phyloP scores from a whole-genome alignment of 2,797 vertebrate species.

The Scleropages formosus region DNA sequence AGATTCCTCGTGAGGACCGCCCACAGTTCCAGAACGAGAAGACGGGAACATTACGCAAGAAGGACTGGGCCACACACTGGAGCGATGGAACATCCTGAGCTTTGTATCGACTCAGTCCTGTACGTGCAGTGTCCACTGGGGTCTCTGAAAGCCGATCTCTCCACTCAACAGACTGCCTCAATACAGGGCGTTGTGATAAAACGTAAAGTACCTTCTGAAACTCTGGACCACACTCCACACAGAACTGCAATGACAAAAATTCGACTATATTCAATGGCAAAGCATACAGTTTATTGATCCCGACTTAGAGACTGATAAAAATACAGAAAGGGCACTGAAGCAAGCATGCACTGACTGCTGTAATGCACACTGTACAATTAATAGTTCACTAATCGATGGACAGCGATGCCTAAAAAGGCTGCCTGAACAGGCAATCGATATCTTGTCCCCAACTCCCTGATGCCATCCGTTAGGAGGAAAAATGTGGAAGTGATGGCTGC shows the following conservation, averaged over 20 bases:
- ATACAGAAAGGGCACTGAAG: constrained; percentile 6
- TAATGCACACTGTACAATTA: neutral
- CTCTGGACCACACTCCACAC: neutral
- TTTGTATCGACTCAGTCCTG: constrained; percentile 36
- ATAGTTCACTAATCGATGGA: neutral
- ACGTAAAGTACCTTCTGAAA: neutral
- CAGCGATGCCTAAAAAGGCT: too few relatives aligned
- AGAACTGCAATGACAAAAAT: neutral
- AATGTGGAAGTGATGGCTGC: constrained; percentile 28
- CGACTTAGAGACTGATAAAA: neutral
- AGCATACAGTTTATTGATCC: neutral
- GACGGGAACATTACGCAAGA: constrained; percentile 74
- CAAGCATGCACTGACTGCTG: constrained; percentile 14
- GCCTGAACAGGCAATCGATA: neutral
- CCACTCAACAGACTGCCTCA: neutral
- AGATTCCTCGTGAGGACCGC: constrained; percentile 84
- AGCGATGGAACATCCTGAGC: constrained; percentile 66
- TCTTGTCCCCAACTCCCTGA: neutral
- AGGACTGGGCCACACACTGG: constrained; percentile 83
- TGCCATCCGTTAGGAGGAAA: neutral
- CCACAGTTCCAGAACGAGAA: constrained; percentile 82
- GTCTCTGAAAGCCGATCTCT: neutral
- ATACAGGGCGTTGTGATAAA: neutral
- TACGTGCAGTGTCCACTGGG: neutral
- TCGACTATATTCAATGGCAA: neutral